Conservation (phyloP, 2,888 invertebrate species). For the Spilarctia lutea region DNA sequence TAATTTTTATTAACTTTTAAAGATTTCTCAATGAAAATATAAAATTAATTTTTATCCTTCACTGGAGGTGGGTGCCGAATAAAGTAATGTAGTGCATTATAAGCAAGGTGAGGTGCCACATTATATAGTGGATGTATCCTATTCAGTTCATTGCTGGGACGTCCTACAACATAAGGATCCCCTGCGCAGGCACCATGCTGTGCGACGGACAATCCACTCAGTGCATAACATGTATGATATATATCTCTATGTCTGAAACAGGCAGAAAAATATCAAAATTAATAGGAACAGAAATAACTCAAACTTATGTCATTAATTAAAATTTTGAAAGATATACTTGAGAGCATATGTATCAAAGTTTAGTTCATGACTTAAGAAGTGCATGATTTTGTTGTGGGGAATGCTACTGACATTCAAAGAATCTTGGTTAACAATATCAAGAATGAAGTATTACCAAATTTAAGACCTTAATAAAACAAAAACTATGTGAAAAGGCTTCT, state of each 20-base stretch:
- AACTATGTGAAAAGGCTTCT: too few species aligned
- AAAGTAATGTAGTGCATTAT: slow-evolving; percentile 83
- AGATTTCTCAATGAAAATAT: background rate
- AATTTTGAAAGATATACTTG: too few species aligned
- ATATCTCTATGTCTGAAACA: slow-evolving; percentile 92
- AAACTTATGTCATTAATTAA: background rate
- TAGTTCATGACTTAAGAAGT: background rate
- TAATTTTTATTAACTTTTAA: background rate
- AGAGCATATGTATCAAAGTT: too few species aligned
- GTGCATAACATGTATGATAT: slow-evolving; percentile 98
- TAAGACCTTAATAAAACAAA: too few species aligned
- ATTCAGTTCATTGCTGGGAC: slow-evolving; percentile 89
- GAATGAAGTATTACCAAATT: too few species aligned
- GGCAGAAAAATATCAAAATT: slow-evolving; percentile 1
- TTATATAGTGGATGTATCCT: slow-evolving; percentile 94
- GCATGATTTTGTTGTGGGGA: too few species aligned
- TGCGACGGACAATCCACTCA: slow-evolving; percentile 97
- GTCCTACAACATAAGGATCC: slow-evolving; percentile 88
- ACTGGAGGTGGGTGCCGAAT: slow-evolving; percentile 80
- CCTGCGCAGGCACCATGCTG: slow-evolving; percentile 89
- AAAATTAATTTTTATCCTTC: slow-evolving; percentile 72
- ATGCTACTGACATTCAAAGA: too few species aligned
- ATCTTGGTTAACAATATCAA: too few species aligned
- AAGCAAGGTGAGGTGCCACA: slow-evolving; percentile 89
- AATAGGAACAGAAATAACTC: background rate